Evolutionary conservation across 2,797 vertebrate species (phyloP).

Genomic region (Bradypus variegatus): DNA sequence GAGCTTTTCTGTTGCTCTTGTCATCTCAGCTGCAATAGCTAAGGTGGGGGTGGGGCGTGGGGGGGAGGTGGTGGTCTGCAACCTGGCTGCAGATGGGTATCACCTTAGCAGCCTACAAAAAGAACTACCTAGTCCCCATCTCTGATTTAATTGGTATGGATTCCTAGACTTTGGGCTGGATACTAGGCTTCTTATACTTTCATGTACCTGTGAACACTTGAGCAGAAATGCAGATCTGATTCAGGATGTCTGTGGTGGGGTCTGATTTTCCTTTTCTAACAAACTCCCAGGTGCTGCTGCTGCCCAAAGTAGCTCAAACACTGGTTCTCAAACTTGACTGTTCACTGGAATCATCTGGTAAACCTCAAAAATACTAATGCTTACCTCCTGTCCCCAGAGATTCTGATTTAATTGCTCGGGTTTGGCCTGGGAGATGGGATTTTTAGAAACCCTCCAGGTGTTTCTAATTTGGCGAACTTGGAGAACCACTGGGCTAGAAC

Average conservation of each 20-base stretch:
- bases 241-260: not conserved
- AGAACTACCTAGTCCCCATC: not conserved
- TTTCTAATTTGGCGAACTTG: not conserved
- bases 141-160: not conserved
- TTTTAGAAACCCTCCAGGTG: not conserved
- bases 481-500: not conserved
- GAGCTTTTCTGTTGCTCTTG: not conserved
- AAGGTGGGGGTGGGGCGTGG: not conserved
- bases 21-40: not conserved
- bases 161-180: not conserved
- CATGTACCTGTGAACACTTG: not conserved
- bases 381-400: not conserved
- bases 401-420: not conserved
- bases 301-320: not conserved
- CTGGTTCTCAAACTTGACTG: not conserved
- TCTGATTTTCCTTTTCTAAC: not conserved
- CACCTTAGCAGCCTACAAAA: not conserved
- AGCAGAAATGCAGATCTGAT: not conserved
- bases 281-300: not conserved
- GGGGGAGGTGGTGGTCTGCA: not conserved
- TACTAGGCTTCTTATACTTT: not conserved
- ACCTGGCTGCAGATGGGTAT: not conserved
- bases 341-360: not conserved
- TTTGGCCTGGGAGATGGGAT: not conserved
- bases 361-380: not conserved